phyloP scores from a whole-genome alignment of 2,888 invertebrate species.

The Amphipyra berbera region DNA sequence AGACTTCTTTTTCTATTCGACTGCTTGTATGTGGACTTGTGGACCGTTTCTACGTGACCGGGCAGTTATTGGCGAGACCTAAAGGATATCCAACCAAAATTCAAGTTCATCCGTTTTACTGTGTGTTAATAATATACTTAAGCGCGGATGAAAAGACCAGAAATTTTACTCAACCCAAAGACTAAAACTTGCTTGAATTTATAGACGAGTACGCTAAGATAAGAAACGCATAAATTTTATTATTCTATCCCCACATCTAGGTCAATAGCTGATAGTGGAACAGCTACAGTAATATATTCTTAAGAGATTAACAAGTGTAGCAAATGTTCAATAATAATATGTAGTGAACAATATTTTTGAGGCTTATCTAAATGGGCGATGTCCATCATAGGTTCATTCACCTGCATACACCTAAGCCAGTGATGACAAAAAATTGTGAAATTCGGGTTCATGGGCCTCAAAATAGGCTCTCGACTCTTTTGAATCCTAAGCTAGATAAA shows the following conservation, averaged over 20 bases:
- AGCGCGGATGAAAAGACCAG: too few relatives aligned
- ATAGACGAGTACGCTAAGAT: background rate
- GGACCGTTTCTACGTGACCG: too few relatives aligned
- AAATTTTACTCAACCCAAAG: too few relatives aligned
- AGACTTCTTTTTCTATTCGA: too few relatives aligned
- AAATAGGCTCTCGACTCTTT: too few relatives aligned
- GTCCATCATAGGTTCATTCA: background rate
- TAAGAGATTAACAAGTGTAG: background rate
- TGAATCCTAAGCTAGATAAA: too few relatives aligned
- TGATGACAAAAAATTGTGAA: background rate
- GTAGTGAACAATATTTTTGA: background rate
- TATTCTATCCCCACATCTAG: background rate
- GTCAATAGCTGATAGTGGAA: conserved; percentile 13
- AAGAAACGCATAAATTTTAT: conserved; percentile 4
- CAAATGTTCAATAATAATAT: background rate
- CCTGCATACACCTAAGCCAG: background rate
- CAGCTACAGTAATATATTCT: background rate
- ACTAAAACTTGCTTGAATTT: background rate
- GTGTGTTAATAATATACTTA: too few relatives aligned
- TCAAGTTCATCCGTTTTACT: too few relatives aligned
- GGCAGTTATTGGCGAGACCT: too few relatives aligned
- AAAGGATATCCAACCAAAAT: too few relatives aligned
- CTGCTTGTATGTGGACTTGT: too few relatives aligned
- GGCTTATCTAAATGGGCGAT: background rate
- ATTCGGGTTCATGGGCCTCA: background rate